These are phyloP conservation scores for Solenodon paradoxus DNA, from an alignment of 2,113 vertebrate species.

Conservation along the genomic window DNA sequence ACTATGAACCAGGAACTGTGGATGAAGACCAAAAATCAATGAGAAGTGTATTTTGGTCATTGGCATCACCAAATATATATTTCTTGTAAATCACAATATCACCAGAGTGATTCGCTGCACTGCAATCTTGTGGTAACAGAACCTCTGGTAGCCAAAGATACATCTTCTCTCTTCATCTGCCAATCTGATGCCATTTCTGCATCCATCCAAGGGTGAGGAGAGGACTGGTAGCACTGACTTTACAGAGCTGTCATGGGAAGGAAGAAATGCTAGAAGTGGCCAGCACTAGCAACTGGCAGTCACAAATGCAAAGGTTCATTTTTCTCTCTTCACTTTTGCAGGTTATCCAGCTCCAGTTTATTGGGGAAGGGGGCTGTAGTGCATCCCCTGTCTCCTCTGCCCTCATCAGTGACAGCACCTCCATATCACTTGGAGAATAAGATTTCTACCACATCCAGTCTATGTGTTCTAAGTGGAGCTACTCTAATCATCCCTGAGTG, in stretches of 20 bases:
- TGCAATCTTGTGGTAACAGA: neutral
- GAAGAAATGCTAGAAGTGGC: neutral
- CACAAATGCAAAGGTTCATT: neutral
- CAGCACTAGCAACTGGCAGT: neutral
- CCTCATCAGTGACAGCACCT: neutral
- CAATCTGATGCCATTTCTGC: neutral
- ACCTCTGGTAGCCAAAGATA: too few species aligned
- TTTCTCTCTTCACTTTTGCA: neutral
- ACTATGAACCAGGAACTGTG: too few species aligned
- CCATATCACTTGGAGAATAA: neutral
- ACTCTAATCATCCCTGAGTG: neutral
- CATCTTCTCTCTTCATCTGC: neutral
- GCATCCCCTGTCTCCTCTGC: neutral
- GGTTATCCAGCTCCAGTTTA: neutral
- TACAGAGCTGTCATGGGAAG: neutral
- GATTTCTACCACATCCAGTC: neutral
- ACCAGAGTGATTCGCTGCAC: neutral
- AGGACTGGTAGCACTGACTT: neutral
- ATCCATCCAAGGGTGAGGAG: neutral
- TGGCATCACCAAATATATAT: too few species aligned
- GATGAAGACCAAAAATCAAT: too few species aligned
- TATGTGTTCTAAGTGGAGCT: neutral
- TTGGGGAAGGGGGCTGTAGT: neutral
- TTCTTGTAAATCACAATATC: too few species aligned
- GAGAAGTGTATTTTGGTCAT: too few species aligned